phyloP scores from a whole-genome alignment of 2,113 vertebrate genomes.

The Prionailurus viverrinus region DNA sequence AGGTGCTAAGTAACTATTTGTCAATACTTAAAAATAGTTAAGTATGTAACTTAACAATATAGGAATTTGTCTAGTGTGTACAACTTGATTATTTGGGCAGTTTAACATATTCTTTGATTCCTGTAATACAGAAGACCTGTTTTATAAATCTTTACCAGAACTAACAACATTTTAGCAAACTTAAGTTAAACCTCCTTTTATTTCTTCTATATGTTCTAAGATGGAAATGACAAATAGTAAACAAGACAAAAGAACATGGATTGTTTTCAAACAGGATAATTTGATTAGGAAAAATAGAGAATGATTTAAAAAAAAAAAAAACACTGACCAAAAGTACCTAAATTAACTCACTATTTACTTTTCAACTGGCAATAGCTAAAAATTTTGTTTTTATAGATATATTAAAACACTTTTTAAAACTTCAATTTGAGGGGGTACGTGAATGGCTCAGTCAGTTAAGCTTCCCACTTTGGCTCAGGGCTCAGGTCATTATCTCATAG shows the following conservation, averaged over 20 bases:
- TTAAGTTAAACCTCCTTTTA: conserved; percentile 14
- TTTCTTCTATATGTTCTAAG: background rate
- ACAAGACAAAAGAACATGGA: background rate
- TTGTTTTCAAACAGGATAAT: background rate
- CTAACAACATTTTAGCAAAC: conserved; percentile 29
- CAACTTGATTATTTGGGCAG: background rate
- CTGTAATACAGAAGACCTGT: background rate
- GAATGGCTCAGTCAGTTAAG: no score
- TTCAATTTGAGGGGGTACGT: background rate
- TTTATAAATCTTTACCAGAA: conserved; percentile 1
- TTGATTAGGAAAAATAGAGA: conserved; percentile 1
- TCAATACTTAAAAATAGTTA: background rate
- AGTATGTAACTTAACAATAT: background rate
- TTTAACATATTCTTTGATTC: background rate
- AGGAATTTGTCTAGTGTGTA: background rate
- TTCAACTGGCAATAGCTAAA: conserved; percentile 32
- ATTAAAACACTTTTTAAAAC: conserved; percentile 28
- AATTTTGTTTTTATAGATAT: background rate
- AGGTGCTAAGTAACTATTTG: background rate
- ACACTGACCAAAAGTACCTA: background rate
- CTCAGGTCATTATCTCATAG: no score
- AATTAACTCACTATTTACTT: conserved; percentile 45
- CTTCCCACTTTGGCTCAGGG: no score
- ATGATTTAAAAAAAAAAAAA: background rate
- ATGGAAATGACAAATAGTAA: background rate